A percentile compares a stretch with the other conserved stretches of the same genome.
These are phyloP conservation scores for Drosophila hawaiiensis DNA, from an alignment of 2,888 invertebrate genomes.

Conservation along the genomic window DNA sequence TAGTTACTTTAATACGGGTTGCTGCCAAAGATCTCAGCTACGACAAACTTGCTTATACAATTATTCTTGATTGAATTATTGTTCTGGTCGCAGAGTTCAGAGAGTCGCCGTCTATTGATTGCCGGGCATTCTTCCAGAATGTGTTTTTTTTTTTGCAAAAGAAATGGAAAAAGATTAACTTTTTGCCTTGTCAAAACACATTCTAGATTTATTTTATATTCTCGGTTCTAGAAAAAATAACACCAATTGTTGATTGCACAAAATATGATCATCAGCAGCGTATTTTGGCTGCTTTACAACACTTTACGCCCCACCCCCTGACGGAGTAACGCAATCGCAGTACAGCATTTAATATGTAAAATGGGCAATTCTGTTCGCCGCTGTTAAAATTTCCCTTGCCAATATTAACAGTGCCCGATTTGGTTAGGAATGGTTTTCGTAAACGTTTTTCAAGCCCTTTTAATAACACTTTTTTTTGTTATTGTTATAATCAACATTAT, in stretches of 20 bases:
- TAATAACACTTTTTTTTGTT: conserved; percentile 11
- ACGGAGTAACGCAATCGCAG: not conserved
- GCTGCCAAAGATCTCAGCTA: not conserved
- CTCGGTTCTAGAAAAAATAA: not conserved
- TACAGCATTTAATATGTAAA: conserved; percentile 5
- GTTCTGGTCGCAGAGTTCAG: not conserved
- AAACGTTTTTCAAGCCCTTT: conserved; percentile 29
- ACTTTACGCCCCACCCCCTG: not conserved
- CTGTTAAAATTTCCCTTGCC: conserved; percentile 56
- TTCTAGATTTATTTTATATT: not conserved
- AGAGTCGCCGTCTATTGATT: not conserved
- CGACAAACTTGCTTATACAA: not conserved
- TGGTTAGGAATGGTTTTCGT: not conserved
- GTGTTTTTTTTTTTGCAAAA: not conserved
- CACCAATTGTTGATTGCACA: not conserved
- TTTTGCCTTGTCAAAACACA: not conserved
- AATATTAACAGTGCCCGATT: conserved; percentile 17
- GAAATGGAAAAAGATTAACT: not conserved
- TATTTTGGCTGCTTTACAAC: not conserved
- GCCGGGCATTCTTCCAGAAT: not conserved
- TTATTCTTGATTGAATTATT: not conserved
- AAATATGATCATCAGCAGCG: not conserved
- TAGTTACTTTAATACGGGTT: not conserved
- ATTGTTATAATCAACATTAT: conserved; percentile 49
- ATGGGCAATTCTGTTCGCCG: conserved; percentile 7